Conservation (phyloP, 2,888 invertebrate genomes). For the Cosmorhoe ocellata region DNA sequence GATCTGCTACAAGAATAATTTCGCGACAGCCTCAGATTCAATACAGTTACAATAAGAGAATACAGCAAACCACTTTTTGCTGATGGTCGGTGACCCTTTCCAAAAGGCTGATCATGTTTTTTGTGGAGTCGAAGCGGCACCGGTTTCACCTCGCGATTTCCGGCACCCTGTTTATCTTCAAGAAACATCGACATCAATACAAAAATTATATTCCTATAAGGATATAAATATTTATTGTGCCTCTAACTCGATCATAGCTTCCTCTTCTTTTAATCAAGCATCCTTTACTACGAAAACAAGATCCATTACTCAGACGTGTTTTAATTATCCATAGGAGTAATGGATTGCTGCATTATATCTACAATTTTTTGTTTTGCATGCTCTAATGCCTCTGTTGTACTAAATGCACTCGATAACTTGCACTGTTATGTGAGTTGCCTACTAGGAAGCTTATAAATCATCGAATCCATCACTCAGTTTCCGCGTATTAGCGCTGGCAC, state of each 20-base stretch:
- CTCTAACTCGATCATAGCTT: too few relatives aligned
- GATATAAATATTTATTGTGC: too few relatives aligned
- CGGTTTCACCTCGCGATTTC: conserved; percentile 8
- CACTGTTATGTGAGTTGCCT: conserved; percentile 3
- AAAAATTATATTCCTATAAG: too few relatives aligned
- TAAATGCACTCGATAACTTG: too few relatives aligned
- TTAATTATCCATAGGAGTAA: too few relatives aligned
- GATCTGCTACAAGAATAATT: conserved; percentile 41
- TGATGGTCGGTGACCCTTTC: conserved; percentile 51
- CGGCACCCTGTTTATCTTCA: not conserved
- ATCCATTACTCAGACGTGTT: too few relatives aligned
- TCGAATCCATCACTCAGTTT: conserved; percentile 26
- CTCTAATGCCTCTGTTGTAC: too few relatives aligned
- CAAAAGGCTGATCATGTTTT: conserved; percentile 17
- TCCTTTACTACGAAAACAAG: too few relatives aligned
- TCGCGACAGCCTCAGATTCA: conserved; percentile 43
- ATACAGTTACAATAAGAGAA: conserved; percentile 58
- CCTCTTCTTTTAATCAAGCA: too few relatives aligned
- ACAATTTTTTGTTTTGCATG: too few relatives aligned
- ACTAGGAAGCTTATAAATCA: conserved; percentile 20
- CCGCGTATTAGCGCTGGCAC: conserved; percentile 19
- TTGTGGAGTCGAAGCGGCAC: not conserved
- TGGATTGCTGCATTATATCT: too few relatives aligned
- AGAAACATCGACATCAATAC: not conserved
- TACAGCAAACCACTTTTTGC: conserved; percentile 52